Evolutionary conservation across 2,797 vertebrate genomes (phyloP).

Genomic region (Scleropages formosus): DNA sequence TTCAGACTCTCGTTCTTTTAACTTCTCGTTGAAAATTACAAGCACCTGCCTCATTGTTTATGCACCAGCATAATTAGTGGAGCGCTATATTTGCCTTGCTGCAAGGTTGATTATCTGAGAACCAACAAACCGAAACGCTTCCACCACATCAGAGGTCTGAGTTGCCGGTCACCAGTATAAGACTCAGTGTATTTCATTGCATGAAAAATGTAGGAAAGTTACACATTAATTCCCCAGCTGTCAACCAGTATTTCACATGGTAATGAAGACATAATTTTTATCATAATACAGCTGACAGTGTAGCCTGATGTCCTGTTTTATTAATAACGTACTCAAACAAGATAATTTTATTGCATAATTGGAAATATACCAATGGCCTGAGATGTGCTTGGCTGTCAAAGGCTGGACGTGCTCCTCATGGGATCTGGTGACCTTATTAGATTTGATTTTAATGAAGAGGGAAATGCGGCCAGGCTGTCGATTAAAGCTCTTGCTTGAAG

Average conservation of each 20-base stretch:
- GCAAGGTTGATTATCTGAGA: background rate
- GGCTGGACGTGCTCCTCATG: conserved; percentile 45
- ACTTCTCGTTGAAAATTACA: background rate
- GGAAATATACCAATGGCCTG: conserved; percentile 26
- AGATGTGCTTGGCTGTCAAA: conserved; percentile 17
- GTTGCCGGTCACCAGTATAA: background rate
- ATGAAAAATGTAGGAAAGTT: background rate
- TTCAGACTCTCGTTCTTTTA: background rate
- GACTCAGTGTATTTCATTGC: background rate
- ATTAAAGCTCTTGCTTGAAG: no score
- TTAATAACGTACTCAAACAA: conserved; percentile 18
- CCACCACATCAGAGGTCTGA: background rate
- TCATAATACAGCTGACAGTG: background rate
- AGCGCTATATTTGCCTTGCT: background rate
- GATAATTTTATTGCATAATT: conserved; percentile 33
- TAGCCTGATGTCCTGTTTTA: conserved; percentile 16
- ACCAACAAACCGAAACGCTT: background rate
- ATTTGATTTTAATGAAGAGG: conserved; percentile 57
- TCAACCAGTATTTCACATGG: background rate
- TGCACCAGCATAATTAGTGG: background rate
- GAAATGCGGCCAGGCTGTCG: conserved; percentile 35
- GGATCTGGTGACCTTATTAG: conserved; percentile 50
- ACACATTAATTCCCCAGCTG: background rate
- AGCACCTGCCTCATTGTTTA: background rate
- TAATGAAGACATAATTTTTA: background rate